These are phyloP conservation scores for Acleris cristana DNA, from an alignment of 2,888 invertebrate species.

Conservation along the genomic window DNA sequence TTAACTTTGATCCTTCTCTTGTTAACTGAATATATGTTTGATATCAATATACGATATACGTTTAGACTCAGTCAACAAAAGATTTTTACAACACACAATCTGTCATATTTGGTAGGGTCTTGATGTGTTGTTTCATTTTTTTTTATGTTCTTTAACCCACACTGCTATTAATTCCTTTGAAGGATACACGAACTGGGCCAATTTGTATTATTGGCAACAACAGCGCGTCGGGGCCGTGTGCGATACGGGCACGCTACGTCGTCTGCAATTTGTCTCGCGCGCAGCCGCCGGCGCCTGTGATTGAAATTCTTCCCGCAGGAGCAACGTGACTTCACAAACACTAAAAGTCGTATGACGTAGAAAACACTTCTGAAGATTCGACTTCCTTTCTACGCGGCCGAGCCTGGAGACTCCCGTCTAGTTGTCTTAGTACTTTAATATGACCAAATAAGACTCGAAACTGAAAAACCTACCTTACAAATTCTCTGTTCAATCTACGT, in stretches of 20 bases:
- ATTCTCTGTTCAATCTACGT: too few relatives aligned
- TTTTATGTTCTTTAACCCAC: not conserved
- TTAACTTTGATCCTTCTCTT: too few relatives aligned
- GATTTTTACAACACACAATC: too few relatives aligned
- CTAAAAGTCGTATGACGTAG: constrained; percentile 24
- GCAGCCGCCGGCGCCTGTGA: constrained; percentile 49
- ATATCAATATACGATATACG: too few relatives aligned
- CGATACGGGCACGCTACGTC: constrained; percentile 43
- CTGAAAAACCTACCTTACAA: too few relatives aligned
- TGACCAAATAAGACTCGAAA: constrained; percentile 4
- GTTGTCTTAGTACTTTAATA: constrained; percentile 15
- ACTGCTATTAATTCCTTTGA: constrained; percentile 13
- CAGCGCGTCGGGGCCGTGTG: constrained; percentile 22
- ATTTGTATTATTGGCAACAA: constrained; percentile 42
- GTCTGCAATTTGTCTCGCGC: constrained; percentile 64
- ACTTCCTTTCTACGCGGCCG: constrained; percentile 4
- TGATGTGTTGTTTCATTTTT: too few relatives aligned
- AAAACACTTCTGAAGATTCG: constrained; percentile 4
- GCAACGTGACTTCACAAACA: constrained; percentile 26
- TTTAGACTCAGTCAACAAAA: too few relatives aligned
- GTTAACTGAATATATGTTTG: too few relatives aligned
- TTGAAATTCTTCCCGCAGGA: constrained; percentile 63
- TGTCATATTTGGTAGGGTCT: too few relatives aligned
- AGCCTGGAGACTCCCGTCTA: constrained; percentile 5
- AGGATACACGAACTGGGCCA: constrained; percentile 27